phyloP scores from a whole-genome alignment of 2,797 vertebrate genomes.

The Galago senegalensis region DNA sequence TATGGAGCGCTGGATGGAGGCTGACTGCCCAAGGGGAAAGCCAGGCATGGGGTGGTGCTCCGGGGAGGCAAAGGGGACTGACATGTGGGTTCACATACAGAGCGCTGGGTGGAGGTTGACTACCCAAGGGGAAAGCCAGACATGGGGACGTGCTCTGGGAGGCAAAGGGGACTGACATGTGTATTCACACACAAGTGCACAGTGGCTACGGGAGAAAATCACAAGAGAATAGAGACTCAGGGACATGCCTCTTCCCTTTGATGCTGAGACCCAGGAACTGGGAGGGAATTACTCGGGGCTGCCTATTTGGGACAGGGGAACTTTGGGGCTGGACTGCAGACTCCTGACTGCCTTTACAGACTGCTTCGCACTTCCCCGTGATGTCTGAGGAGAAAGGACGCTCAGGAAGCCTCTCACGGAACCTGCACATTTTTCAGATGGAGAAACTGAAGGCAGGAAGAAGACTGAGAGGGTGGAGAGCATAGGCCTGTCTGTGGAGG shows the following conservation, averaged over 20 bases:
- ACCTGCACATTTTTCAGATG: not conserved
- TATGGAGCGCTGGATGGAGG: too few relatives aligned
- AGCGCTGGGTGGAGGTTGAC: fast-evolving
- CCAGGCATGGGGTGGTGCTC: not conserved
- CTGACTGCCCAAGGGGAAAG: not conserved
- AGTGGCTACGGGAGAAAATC: not conserved
- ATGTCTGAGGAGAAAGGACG: not conserved
- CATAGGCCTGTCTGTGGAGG: not conserved
- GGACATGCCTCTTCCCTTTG: not conserved
- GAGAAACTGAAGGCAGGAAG: not conserved
- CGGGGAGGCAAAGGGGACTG: too few relatives aligned
- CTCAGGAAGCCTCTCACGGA: not conserved
- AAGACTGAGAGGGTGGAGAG: not conserved
- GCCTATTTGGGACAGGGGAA: not conserved
- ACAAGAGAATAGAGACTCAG: not conserved
- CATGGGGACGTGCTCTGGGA: not conserved
- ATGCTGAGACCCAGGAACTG: not conserved
- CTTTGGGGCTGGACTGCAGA: not conserved
- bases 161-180: not conserved
- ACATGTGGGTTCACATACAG: not conserved
- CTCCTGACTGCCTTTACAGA: not conserved
- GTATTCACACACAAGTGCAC: not conserved
- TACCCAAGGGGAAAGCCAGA: not conserved
- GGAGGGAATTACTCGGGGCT: not conserved
- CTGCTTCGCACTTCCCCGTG: not conserved